Percentiles rank a stretch among this genome's conserved stretches.
phyloP scores from a whole-genome alignment of 2,113 vertebrate species.

The Gallinago undulata region DNA sequence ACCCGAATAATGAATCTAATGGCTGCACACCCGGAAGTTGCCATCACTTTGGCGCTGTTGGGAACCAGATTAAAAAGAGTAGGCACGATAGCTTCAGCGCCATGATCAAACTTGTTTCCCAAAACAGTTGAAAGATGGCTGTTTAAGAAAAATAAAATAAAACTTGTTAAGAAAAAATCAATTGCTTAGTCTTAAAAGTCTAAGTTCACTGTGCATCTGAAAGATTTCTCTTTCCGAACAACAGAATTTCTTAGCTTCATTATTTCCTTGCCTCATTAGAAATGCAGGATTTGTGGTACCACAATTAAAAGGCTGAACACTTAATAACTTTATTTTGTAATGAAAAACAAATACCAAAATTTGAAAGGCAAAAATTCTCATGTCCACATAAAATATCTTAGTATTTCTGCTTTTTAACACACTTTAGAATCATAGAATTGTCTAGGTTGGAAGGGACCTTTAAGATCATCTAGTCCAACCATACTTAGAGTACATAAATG shows the following conservation, averaged over 20 bases:
- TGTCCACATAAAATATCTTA: fast-evolving
- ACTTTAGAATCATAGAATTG: background rate
- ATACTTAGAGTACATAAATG: background rate
- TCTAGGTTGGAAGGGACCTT: no score
- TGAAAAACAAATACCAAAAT: background rate
- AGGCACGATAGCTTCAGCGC: constrained; percentile 94
- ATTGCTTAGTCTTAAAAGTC: background rate
- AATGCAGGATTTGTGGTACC: background rate
- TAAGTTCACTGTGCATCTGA: background rate
- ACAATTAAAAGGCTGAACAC: background rate
- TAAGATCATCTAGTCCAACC: no score
- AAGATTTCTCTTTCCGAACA: background rate
- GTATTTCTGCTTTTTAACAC: background rate
- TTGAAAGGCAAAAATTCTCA: background rate
- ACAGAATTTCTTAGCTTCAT: background rate
- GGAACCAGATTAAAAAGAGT: constrained; percentile 97
- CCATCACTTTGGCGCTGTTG: constrained; percentile 97
- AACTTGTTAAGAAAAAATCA: background rate
- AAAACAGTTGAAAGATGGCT: constrained; percentile 92
- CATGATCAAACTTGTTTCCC: constrained; percentile 97
- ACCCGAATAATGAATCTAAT: constrained; percentile 97
- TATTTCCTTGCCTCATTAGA: background rate
- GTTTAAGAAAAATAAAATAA: constrained; percentile 11
- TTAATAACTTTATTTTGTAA: background rate
- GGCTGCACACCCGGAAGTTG: constrained; percentile 91